A percentile compares a stretch with the other conserved stretches of the same genome.
phyloP scores from a whole-genome alignment of 2,113 vertebrate species.

The Hippocampus abdominalis region DNA sequence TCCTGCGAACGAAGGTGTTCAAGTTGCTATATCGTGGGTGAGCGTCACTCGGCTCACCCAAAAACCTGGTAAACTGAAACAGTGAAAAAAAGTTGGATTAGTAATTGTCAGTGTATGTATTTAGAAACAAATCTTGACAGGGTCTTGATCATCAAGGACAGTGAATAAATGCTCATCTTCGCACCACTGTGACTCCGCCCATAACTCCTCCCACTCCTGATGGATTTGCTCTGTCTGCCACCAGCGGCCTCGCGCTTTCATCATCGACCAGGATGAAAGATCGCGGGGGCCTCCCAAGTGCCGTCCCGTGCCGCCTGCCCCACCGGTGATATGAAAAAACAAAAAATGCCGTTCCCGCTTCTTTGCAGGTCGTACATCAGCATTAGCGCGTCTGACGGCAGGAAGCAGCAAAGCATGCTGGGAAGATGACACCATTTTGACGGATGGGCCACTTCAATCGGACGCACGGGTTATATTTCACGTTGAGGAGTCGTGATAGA shows the following conservation, averaged over 20 bases:
- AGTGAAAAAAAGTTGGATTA: too few species aligned
- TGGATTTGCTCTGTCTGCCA: constrained; percentile 60
- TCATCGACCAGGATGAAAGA: constrained; percentile 34
- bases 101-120: too few species aligned
- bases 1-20: too few species aligned
- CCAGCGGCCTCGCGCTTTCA: constrained; percentile 65
- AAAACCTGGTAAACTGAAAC: too few species aligned
- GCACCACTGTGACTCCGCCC: constrained; percentile 9
- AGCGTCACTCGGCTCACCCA: too few species aligned
- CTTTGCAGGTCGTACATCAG: constrained; percentile 72
- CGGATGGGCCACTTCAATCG: constrained; percentile 54
- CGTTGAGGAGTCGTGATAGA: not conserved
- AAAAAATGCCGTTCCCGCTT: constrained; percentile 14
- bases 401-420: constrained; percentile 61
- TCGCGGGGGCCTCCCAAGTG: not conserved
- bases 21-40: too few species aligned
- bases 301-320: constrained; percentile 56
- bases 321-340: constrained; percentile 53
- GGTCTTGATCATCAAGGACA: not conserved
- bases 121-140: not conserved
- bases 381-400: constrained; percentile 60
- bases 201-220: constrained; percentile 51
- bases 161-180: not conserved
- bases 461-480: constrained; percentile 5
- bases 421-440: constrained; percentile 53